Percentiles rank a stretch among this genome's conserved stretches.
These are phyloP conservation scores for Corydoras sp. DNA, from an alignment of 2,113 vertebrate genomes.

Conservation along the genomic window DNA sequence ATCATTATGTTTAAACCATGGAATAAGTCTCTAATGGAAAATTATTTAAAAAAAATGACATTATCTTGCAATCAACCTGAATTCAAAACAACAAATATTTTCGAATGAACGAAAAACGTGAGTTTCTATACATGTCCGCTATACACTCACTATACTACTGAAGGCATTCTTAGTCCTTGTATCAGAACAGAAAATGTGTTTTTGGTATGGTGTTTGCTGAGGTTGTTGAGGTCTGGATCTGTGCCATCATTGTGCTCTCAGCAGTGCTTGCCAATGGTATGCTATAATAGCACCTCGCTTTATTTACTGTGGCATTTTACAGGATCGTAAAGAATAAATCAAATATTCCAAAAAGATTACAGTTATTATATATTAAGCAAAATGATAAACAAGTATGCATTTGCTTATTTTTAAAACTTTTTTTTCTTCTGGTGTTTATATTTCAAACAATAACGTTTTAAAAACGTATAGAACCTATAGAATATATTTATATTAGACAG, in stretches of 20 bases:
- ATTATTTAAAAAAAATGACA: too few species aligned
- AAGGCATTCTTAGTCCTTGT: too few species aligned
- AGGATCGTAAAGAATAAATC: neutral
- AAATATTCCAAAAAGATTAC: neutral
- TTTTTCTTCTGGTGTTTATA: neutral
- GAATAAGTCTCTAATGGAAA: too few species aligned
- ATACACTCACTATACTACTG: too few species aligned
- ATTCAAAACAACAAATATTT: too few species aligned
- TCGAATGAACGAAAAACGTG: too few species aligned
- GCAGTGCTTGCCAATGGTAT: slow-evolving; percentile 20
- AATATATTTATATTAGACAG: too few species aligned
- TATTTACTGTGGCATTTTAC: neutral
- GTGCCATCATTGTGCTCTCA: slow-evolving; percentile 47
- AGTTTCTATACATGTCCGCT: too few species aligned
- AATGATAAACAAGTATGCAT: neutral
- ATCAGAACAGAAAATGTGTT: slow-evolving; percentile 25
- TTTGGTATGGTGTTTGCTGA: slow-evolving; percentile 32
- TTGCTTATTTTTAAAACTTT: neutral
- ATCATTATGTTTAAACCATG: too few species aligned
- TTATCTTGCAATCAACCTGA: too few species aligned
- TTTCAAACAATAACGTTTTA: neutral
- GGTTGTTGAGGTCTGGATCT: slow-evolving; percentile 41
- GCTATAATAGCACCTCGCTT: slow-evolving; percentile 4
- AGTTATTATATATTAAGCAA: neutral
- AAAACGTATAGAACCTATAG: too few species aligned